Percentiles rank a stretch among this genome's conserved stretches.
Conservation (phyloP, 2,797 vertebrate species). For the Epinephelus malabaricus region DNA sequence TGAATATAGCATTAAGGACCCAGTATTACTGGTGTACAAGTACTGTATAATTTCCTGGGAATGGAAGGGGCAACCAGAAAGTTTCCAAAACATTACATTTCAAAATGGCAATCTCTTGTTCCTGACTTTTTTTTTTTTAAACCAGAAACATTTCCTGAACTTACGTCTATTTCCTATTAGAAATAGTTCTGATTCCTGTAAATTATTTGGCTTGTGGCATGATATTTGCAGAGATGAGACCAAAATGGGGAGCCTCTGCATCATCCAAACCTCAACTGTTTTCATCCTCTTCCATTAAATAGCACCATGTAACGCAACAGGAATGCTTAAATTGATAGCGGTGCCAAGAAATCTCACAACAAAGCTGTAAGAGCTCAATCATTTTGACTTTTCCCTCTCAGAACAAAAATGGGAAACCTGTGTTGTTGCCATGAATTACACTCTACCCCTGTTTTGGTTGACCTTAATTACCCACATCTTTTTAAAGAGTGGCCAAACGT, state of each 20-base stretch:
- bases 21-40: constrained; percentile 24
- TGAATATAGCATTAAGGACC: constrained; percentile 26
- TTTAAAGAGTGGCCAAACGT: constrained; percentile 65
- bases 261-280: constrained; percentile 71
- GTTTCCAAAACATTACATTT: constrained; percentile 53
- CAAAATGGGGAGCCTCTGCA: constrained; percentile 54
- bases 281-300: constrained; percentile 66
- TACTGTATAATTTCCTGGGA: constrained; percentile 30
- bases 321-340: constrained; percentile 60
- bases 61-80: constrained; percentile 28
- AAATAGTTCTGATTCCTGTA: constrained; percentile 67
- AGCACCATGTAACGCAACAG: constrained; percentile 60
- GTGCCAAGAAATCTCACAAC: constrained; percentile 72
- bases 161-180: constrained; percentile 46
- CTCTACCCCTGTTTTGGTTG: constrained; percentile 50
- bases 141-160: constrained; percentile 26
- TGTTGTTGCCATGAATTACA: constrained; percentile 65
- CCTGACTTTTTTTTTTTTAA: not conserved
- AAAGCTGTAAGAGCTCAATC: constrained; percentile 67
- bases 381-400: constrained; percentile 57
- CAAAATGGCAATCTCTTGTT: constrained; percentile 28
- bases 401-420: constrained; percentile 60
- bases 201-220: constrained; percentile 61
- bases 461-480: constrained; percentile 70
- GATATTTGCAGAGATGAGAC: constrained; percentile 66